A percentile compares a stretch with the other conserved stretches of the same genome.
phyloP scores from a whole-genome alignment of 2,888 invertebrate species.

The Acrobasis suavella region DNA sequence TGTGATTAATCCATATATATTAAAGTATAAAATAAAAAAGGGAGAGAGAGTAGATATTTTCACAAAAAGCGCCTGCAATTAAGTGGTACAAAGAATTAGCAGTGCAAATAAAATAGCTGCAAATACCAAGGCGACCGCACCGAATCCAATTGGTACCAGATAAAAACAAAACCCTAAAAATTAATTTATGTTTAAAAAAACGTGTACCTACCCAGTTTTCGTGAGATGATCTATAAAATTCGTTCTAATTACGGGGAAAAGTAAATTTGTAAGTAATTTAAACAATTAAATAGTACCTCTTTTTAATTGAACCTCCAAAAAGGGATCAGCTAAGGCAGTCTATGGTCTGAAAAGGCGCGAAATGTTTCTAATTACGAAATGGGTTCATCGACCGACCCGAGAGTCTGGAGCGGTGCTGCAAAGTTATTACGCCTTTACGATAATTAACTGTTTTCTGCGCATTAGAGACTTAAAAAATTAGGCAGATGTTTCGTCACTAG shows the following conservation, averaged over 20 bases:
- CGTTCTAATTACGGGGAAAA: not conserved
- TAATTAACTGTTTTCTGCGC: not conserved
- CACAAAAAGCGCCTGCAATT: not conserved
- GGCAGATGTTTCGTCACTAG: not conserved
- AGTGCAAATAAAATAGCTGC: not conserved
- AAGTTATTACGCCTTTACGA: conserved; percentile 11
- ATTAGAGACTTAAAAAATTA: not conserved
- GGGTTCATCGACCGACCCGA: conserved; percentile 40
- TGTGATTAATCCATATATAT: no score
- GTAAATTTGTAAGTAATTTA: not conserved
- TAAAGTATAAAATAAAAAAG: no score
- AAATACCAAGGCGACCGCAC: not conserved
- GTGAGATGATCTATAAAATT: not conserved
- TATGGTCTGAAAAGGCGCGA: conserved; percentile 14
- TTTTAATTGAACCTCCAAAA: conserved; percentile 9
- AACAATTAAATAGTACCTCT: conserved; percentile 2
- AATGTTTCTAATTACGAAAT: conserved; percentile 32
- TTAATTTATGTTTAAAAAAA: no score
- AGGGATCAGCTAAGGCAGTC: conserved; percentile 20
- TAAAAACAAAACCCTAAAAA: no score
- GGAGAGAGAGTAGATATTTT: not conserved
- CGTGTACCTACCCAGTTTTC: no score
- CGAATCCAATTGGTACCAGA: no score
- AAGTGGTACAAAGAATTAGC: not conserved
- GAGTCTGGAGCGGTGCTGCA: conserved; percentile 14